These are phyloP conservation scores for Lordiphosa fenestrarum DNA, from an alignment of 2,888 invertebrate genomes.

Conservation along the genomic window DNA sequence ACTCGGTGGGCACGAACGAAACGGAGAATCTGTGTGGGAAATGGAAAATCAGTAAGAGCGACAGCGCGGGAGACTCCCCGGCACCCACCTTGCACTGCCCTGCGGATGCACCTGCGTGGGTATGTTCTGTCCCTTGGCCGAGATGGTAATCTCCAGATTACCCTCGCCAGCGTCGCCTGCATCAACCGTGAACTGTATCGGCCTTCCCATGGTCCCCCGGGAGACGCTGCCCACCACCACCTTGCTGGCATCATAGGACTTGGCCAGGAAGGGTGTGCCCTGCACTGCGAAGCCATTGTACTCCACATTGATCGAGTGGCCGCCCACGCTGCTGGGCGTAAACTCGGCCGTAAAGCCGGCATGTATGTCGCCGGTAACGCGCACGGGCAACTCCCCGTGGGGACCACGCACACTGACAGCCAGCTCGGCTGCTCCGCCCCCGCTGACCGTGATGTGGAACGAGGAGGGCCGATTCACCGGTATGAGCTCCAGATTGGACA, in stretches of 20 bases:
- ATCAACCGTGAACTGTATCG: conserved; percentile 97
- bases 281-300: conserved; percentile 94
- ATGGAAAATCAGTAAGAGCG: background rate
- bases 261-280: conserved; percentile 94
- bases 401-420: conserved; percentile 95
- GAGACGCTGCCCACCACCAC: conserved; percentile 91
- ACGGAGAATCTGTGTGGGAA: conserved; percentile 88
- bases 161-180: conserved; percentile 98
- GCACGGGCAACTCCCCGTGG: conserved; percentile 91
- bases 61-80: background rate
- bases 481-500: conserved; percentile 89
- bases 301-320: conserved; percentile 93
- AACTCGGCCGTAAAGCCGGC: conserved; percentile 95
- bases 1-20: conserved; percentile 96
- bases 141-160: conserved; percentile 97
- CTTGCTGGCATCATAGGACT: conserved; percentile 95
- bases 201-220: conserved; percentile 91
- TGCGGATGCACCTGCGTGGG: conserved; percentile 97
- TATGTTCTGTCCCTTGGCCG: conserved; percentile 94
- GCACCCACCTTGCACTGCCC: conserved; percentile 84
- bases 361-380: conserved; percentile 93
- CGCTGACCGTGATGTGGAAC: conserved; percentile 89
- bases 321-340: conserved; percentile 95
- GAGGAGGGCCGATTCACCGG: conserved; percentile 90
- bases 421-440: conserved; percentile 88